These are phyloP conservation scores for Ciconia stormi DNA, from an alignment of 2,113 vertebrate species.

Conservation along the genomic window DNA sequence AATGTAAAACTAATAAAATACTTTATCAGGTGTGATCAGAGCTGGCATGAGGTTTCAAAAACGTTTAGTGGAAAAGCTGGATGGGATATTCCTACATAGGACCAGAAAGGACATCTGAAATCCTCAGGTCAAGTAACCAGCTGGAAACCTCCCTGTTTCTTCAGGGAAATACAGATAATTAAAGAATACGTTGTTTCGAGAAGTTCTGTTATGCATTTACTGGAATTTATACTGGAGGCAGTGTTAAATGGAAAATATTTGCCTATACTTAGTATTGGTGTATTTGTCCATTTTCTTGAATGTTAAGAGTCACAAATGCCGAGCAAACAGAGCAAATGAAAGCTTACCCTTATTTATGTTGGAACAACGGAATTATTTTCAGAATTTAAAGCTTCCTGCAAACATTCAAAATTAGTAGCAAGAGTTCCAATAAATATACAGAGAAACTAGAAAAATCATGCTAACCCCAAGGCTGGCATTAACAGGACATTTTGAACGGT, in stretches of 20 bases:
- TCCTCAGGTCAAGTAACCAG: neutral
- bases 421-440: neutral
- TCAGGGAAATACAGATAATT: conserved; percentile 11
- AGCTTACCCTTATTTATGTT: neutral
- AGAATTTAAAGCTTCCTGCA: neutral
- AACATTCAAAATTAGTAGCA: neutral
- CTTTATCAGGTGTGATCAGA: neutral
- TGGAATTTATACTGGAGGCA: neutral
- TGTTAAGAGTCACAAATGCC: neutral
- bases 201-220: neutral
- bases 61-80: neutral
- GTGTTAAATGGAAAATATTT: neutral
- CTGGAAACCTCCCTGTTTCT: neutral
- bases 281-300: neutral
- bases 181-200: neutral
- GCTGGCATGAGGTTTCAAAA: neutral
- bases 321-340: neutral
- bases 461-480: too few species aligned
- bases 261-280: neutral
- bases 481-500: accelerated
- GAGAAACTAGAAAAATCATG: neutral
- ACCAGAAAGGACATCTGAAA: neutral
- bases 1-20: neutral
- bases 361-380: neutral
- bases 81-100: neutral